Base-by-base conservation (phyloP, 1,140 invertebrate genomes). In the Drosophila sp. region DNA sequence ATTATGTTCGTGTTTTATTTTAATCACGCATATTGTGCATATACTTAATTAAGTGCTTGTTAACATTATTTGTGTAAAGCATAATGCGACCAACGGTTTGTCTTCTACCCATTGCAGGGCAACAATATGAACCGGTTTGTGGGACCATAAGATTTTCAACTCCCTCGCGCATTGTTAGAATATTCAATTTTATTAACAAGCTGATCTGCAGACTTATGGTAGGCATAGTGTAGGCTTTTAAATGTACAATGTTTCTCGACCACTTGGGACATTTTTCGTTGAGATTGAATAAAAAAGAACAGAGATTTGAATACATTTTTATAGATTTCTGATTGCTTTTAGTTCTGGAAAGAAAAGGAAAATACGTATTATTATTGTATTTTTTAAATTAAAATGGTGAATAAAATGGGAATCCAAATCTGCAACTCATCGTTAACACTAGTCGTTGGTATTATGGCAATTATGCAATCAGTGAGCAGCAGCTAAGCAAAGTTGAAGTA, bases 41-140 rank as follows among this genome's bases (percentile, higher is more conserved):
- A 86, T 87, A 87, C 86, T 87, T 86, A 82, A 89, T 86, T 86
- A 73, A 78, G 82, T 29, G 78, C 82, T 82, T 87, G 82, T 86
- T 87, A 86, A 87, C 82, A 86, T 76, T 87, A 78, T 86, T 86
- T 87, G 75, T 40, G 72, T 58, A 53, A 36, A 50, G 63, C 74
- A 78, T 81, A 81, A 78, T 76, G 74, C 25, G 64, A 59, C 59
- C 65, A 41, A 53, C 25, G n/a, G n/a, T 50, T 50, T 50, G 46
- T 50, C 27, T 32, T 32, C 29, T 50, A n/a, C 6, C 13, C n/a
- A 50, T 50, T 50, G 14, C 7, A 50, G 45, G 13, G 7, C 27
- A 32, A 14, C 27, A 32, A 14, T 21, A 25, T 1, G 4, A 14
- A 41, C 21, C 21, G 21, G 21, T 21, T 21, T 21, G 21, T 14